Evolutionary conservation across 2,797 vertebrate species (phyloP).

Genomic region (Coccyzus lansbergi): DNA sequence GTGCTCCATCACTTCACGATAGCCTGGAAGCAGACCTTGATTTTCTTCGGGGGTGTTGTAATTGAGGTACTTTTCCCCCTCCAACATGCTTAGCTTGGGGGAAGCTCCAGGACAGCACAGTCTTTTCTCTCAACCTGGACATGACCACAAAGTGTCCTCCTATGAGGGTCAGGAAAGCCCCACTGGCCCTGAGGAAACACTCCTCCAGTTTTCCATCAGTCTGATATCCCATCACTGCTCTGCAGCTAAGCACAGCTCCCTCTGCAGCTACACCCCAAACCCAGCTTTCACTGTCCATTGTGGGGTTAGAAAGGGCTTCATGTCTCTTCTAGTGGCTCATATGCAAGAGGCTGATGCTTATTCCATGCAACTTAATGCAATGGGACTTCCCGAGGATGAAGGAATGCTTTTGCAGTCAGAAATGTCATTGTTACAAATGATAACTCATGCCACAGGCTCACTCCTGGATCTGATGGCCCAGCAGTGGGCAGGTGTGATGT

Average conservation of each 20-base stretch:
- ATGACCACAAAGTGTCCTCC: not conserved
- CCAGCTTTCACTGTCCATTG: rapidly evolving
- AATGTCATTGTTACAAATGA: not conserved
- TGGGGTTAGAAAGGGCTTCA: rapidly evolving
- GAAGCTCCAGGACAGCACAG: not conserved
- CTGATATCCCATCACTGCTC: not conserved
- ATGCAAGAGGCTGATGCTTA: not conserved
- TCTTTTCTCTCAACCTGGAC: not conserved
- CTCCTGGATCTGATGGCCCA: not conserved
- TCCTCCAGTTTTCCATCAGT: not conserved
- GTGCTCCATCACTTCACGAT: slow-evolving; percentile 23
- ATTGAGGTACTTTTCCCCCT: not conserved
- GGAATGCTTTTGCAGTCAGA: not conserved
- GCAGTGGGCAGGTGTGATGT: not conserved
- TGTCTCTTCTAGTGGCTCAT: not conserved
- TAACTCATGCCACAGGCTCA: rapidly evolving
- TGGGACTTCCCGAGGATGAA: not conserved
- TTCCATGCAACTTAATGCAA: not conserved
- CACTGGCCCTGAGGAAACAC: not conserved
- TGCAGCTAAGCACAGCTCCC: not conserved
- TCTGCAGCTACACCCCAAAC: not conserved
- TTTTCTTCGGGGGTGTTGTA: not conserved
- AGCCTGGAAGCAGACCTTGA: not conserved
- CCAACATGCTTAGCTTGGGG: rapidly evolving
- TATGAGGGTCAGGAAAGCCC: rapidly evolving